Conservation (phyloP, 2,888 invertebrate species). For the Nymphalis urticae region DNA sequence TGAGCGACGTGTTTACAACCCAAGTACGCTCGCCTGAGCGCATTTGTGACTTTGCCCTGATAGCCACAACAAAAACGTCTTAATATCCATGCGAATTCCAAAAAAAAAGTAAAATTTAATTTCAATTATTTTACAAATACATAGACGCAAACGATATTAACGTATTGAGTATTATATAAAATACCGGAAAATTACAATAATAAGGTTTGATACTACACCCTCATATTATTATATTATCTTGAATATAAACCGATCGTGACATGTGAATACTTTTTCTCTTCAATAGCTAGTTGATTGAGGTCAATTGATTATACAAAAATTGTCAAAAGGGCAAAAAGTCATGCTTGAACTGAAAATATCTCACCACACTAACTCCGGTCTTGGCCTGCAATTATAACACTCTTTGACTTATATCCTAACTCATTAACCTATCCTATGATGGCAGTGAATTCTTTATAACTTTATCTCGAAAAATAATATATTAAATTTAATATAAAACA, state of each 20-base stretch:
- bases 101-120: background rate
- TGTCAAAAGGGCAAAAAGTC: slow-evolving; percentile 44
- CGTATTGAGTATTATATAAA: background rate
- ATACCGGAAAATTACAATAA: too few relatives aligned
- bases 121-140: background rate
- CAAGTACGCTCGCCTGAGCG: slow-evolving; percentile 79
- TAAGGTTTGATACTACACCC: too few relatives aligned
- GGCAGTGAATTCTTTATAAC: slow-evolving; percentile 7
- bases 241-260: background rate
- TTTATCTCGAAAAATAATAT: slow-evolving; percentile 7
- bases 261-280: background rate
- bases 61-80: slow-evolving; percentile 47
- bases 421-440: slow-evolving; percentile 27
- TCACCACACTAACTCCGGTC: slow-evolving; percentile 74
- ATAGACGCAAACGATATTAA: background rate
- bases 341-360: slow-evolving; percentile 67
- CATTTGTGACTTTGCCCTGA: slow-evolving; percentile 80
- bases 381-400: slow-evolving; percentile 71
- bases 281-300: background rate
- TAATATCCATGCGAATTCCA: slow-evolving; percentile 19
- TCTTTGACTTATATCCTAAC: slow-evolving; percentile 48
- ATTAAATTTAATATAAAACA: slow-evolving; percentile 9
- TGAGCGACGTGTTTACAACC: slow-evolving; percentile 81
- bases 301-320: slow-evolving; percentile 19
- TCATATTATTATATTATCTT: background rate